These are phyloP conservation scores for Apotomis betuletana DNA, from an alignment of 2,888 invertebrate genomes.

Conservation along the genomic window DNA sequence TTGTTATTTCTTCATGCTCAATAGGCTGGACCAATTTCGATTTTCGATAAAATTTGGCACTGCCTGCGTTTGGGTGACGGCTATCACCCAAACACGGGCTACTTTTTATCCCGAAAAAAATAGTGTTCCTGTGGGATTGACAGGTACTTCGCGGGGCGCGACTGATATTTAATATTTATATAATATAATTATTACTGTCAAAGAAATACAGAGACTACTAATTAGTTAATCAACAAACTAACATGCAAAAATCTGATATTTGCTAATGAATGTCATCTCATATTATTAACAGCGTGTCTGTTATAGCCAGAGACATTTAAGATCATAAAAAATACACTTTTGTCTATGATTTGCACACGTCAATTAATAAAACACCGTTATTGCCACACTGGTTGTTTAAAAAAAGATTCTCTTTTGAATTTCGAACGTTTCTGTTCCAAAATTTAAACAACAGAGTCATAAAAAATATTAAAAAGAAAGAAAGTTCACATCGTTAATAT, in stretches of 20 bases:
- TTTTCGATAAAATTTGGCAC: too few relatives aligned
- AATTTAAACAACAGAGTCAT: constrained; percentile 24
- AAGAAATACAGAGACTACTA: not conserved
- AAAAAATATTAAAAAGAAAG: constrained; percentile 30
- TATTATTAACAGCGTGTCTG: constrained; percentile 7
- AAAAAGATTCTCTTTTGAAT: constrained; percentile 32
- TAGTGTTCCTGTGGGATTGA: too few relatives aligned
- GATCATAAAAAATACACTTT: constrained; percentile 11
- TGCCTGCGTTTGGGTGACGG: too few relatives aligned
- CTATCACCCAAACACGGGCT: too few relatives aligned
- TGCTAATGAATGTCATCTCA: constrained; percentile 9
- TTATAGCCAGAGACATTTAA: constrained; percentile 12
- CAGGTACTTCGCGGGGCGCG: too few relatives aligned
- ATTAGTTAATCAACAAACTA: not conserved
- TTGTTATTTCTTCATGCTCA: too few relatives aligned
- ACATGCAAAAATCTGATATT: not conserved
- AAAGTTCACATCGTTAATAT: constrained; percentile 7
- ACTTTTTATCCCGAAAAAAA: too few relatives aligned
- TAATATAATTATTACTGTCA: not conserved
- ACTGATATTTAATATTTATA: too few relatives aligned
- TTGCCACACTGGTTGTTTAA: constrained; percentile 31
- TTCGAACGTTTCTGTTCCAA: constrained; percentile 31
- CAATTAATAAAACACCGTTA: constrained; percentile 40
- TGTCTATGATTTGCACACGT: constrained; percentile 27
- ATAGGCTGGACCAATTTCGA: too few relatives aligned